Evolutionary conservation across 1,140 invertebrate genomes (phyloP), one percentile per base, ranked within the genome.

Genomic region (Drosophila serrata): DNA sequence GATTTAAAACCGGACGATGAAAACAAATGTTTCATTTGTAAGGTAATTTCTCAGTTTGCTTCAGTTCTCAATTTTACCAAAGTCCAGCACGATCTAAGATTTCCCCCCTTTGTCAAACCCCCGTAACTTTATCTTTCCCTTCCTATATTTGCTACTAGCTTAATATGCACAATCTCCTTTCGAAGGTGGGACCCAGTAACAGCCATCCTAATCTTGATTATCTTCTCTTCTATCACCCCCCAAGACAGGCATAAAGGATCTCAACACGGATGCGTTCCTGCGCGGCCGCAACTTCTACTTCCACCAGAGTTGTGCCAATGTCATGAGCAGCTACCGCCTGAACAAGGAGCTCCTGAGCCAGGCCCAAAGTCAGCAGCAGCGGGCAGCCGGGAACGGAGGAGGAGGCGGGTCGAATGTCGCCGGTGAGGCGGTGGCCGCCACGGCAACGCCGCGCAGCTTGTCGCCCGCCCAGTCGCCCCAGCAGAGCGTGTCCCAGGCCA

Each of bases 161-260:
- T 42, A 27, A 12, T 75, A 12, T 75, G 59, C 58, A 46, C 53
- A 27, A 33, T 22, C n/a, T n/a, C 19, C 4, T 13, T 24, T 7
- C 22, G 27, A 46, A n/a, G 17, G 6, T 9, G 12, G 33, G 19
- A n/a, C 19, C 35, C 12, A 42, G 17, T 42, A 55, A 39, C 11
- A 33, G 57, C 45, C 60, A 65, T 62, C 15, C 31, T 37, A 42
- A 79, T 58, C 70, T 43, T 19, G 46, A 39, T 24, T 12, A 9
- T 22, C 11, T 33, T 39, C 33, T 69, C 35, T 73, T 76, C 60
- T n/a, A 45, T 79, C 24, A 4, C 24, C 61, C 72, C 61, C 82
- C 55, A 92, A 92, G 91, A 92, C 91, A 92, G 91, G 91, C 85
- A 91, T 92, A 92, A 92, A 92, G 78, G 91, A 92, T 76, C 85